A percentile compares a stretch with the other conserved stretches of the same genome.
Evolutionary conservation across 1,140 invertebrate species (phyloP).

Genomic region (Choristoneura fumiferana): DNA sequence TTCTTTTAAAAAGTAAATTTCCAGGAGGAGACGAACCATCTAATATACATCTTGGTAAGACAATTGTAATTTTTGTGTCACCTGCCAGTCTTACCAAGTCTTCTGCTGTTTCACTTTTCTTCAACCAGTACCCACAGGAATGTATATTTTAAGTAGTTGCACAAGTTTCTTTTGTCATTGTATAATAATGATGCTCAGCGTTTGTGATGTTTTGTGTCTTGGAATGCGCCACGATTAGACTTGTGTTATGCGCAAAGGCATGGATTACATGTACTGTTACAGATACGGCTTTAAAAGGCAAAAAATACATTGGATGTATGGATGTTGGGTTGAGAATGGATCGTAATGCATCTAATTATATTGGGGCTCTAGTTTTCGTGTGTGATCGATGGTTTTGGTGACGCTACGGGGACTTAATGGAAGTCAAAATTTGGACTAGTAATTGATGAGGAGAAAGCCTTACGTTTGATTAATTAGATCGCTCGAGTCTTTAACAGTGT

Average conservation of each 20-base stretch:
- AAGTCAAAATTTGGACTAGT: slow-evolving; percentile 37
- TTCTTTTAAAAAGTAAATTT: too few species aligned
- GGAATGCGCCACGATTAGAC: slow-evolving; percentile 62
- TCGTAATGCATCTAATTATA: slow-evolving; percentile 26
- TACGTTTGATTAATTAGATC: slow-evolving; percentile 13
- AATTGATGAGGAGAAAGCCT: slow-evolving; percentile 41
- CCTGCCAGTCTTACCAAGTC: not conserved
- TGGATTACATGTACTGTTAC: slow-evolving; percentile 47
- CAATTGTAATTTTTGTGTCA: too few species aligned
- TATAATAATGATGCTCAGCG: slow-evolving; percentile 73
- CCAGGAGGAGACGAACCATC: too few species aligned
- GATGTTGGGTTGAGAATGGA: slow-evolving; percentile 29
- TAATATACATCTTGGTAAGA: too few species aligned
- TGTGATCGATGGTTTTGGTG: slow-evolving; percentile 52
- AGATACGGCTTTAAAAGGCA: slow-evolving; percentile 27
- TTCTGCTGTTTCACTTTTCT: slow-evolving; percentile 24
- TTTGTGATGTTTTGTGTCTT: slow-evolving; percentile 68
- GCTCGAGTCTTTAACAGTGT: not conserved
- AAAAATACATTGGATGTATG: slow-evolving; percentile 27
- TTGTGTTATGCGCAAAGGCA: slow-evolving; percentile 56
- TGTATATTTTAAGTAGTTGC: slow-evolving; percentile 69
- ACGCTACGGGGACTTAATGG: slow-evolving; percentile 33
- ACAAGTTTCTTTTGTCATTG: slow-evolving; percentile 75
- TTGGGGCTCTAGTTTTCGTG: slow-evolving; percentile 33
- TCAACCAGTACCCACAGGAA: slow-evolving; percentile 44